These are phyloP conservation scores for Heteropelma amictum DNA, from an alignment of 2,888 invertebrate species.

Conservation along the genomic window DNA sequence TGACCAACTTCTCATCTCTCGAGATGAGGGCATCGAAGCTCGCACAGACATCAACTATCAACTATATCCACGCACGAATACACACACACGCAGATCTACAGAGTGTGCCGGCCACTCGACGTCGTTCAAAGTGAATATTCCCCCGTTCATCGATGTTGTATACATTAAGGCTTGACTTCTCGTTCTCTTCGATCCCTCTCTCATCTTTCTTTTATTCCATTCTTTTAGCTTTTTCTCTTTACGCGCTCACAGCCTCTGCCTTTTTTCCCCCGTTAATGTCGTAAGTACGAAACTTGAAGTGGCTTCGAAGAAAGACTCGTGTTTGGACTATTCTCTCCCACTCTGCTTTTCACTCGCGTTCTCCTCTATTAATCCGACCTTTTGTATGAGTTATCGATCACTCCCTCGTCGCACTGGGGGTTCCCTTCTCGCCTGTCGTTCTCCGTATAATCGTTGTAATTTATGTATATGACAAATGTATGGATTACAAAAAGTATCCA, in stretches of 20 bases:
- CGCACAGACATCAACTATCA: slow-evolving; percentile 17
- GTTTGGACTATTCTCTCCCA: slow-evolving; percentile 18
- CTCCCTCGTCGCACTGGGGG: slow-evolving; percentile 51
- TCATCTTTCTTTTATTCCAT: slow-evolving; percentile 10
- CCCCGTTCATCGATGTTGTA: slow-evolving; percentile 45
- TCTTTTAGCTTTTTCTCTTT: slow-evolving; percentile 15
- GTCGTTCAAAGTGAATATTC: slow-evolving; percentile 55
- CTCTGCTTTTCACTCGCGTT: too few species aligned
- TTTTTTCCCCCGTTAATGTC: slow-evolving; percentile 14
- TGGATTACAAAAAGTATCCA: too few species aligned
- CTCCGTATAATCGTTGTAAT: slow-evolving; percentile 11
- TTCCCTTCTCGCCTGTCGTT: slow-evolving; percentile 25
- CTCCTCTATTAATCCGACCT: slow-evolving; percentile 70
- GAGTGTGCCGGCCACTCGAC: slow-evolving; percentile 52
- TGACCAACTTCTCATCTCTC: slow-evolving; percentile 51
- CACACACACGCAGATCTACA: not conserved
- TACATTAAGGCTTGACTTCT: slow-evolving; percentile 45
- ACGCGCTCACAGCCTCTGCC: not conserved
- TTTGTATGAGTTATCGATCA: slow-evolving; percentile 70
- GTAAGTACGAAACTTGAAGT: slow-evolving; percentile 38
- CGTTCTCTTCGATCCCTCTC: slow-evolving; percentile 5
- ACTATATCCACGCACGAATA: not conserved
- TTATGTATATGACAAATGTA: slow-evolving; percentile 16
- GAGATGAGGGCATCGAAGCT: slow-evolving; percentile 29
- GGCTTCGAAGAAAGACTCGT: slow-evolving; percentile 49